Percentiles rank a stretch among this genome's conserved stretches.
These are phyloP conservation scores for Mixornis gularis DNA, from an alignment of 2,113 vertebrate species.

Conservation along the genomic window DNA sequence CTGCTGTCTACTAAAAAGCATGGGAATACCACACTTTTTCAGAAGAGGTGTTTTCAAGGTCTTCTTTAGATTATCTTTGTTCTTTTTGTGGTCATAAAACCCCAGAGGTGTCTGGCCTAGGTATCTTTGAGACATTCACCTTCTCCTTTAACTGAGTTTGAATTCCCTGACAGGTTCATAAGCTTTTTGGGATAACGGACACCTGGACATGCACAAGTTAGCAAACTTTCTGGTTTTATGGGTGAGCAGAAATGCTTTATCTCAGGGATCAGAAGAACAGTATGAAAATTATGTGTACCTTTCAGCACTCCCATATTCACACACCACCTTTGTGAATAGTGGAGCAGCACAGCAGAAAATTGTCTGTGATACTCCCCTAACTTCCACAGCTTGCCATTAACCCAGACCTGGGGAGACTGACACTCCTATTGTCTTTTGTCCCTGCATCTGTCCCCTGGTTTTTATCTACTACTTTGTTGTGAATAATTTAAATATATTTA, in stretches of 20 bases:
- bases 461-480: not conserved
- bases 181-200: not conserved
- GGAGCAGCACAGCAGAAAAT: not conserved
- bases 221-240: not conserved
- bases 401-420: not conserved
- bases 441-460: not conserved
- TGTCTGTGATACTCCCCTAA: not conserved
- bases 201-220: not conserved
- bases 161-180: not conserved
- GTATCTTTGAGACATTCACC: not conserved
- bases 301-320: not conserved
- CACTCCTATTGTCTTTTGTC: not conserved
- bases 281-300: not conserved
- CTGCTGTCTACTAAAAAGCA: not conserved
- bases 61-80: not conserved
- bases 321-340: not conserved
- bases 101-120: not conserved
- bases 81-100: not conserved
- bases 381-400: not conserved
- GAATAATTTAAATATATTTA: conserved; percentile 7
- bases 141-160: not conserved
- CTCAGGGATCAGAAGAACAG: not conserved
- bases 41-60: not conserved
- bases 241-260: not conserved
- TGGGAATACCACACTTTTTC: not conserved